These are phyloP conservation scores for Hyphantria cunea DNA, from an alignment of 1,140 invertebrate species.

Conservation along the genomic window DNA sequence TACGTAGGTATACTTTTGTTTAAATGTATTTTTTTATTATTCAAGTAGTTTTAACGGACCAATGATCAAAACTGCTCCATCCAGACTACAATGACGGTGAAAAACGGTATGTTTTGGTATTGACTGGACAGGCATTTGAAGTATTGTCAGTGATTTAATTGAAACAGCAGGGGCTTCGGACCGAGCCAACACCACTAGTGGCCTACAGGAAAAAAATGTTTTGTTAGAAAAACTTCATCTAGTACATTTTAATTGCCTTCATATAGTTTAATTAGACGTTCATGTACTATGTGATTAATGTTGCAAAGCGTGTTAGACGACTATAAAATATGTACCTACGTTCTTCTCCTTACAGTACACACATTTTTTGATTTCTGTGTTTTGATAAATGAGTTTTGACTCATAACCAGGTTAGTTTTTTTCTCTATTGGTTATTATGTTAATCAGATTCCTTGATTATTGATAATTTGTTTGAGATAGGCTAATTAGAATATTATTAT, in stretches of 20 bases:
- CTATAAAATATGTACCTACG: conserved; percentile 39
- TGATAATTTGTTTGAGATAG: too few species aligned
- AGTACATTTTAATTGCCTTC: conserved; percentile 70
- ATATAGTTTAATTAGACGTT: conserved; percentile 72
- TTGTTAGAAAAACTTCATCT: conserved; percentile 70
- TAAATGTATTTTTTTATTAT: too few species aligned
- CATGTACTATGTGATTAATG: conserved; percentile 67
- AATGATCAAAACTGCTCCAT: conserved; percentile 48
- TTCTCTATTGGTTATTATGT: background rate
- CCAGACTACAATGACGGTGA: conserved; percentile 35
- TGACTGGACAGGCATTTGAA: conserved; percentile 62
- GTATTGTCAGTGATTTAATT: conserved; percentile 79
- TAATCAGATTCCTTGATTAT: background rate
- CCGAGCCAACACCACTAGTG: conserved; percentile 44
- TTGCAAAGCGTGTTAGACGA: conserved; percentile 51
- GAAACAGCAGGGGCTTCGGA: conserved; percentile 73
- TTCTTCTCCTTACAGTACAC: conserved; percentile 8
- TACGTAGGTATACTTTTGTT: too few species aligned
- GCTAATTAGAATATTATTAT: background rate
- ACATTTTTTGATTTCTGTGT: conserved; percentile 13
- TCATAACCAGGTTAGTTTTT: conserved; percentile 20
- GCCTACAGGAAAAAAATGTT: conserved; percentile 72
- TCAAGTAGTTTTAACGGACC: background rate
- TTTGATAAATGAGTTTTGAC: conserved; percentile 33
- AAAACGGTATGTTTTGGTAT: conserved; percentile 61